Conservation (phyloP, 2,888 invertebrate genomes). For the Ferdinandea cuprea region DNA sequence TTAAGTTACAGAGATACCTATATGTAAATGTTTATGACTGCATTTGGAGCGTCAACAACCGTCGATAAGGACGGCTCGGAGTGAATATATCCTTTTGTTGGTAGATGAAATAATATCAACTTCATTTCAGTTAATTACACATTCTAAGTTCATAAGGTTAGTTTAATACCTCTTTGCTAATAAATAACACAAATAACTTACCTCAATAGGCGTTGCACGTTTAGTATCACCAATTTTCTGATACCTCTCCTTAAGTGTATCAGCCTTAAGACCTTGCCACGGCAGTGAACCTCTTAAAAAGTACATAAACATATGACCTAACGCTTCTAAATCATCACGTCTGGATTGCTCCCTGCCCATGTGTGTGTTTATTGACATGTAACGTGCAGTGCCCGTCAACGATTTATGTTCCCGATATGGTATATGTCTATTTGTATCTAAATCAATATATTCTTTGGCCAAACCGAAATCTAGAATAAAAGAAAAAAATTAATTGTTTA, state of each 20-base stretch:
- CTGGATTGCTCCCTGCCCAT: slow-evolving; percentile 99
- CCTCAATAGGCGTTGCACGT: slow-evolving; percentile 98
- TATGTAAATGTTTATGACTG: too few relatives aligned
- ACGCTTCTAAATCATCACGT: slow-evolving; percentile 99
- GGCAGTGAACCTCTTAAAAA: slow-evolving; percentile 99
- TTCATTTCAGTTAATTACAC: too few relatives aligned
- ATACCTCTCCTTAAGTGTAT: slow-evolving; percentile 99
- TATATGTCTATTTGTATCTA: slow-evolving; percentile 99
- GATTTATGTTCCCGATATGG: slow-evolving; percentile 99
- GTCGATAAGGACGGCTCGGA: too few relatives aligned
- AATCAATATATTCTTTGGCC: slow-evolving; percentile 99
- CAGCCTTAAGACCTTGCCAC: slow-evolving; percentile 99
- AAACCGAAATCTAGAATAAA: slow-evolving; percentile 97
- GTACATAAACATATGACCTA: slow-evolving; percentile 99
- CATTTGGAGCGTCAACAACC: too few relatives aligned
- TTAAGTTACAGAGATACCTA: too few relatives aligned
- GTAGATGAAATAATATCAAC: too few relatives aligned
- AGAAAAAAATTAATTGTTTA: slow-evolving; percentile 9
- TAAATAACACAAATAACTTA: slow-evolving; percentile 79
- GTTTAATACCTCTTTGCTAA: too few relatives aligned
- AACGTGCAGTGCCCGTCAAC: slow-evolving; percentile 99
- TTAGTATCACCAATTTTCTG: slow-evolving; percentile 99
- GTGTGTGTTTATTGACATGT: slow-evolving; percentile 99
- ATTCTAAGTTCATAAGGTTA: too few relatives aligned
- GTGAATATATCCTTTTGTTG: too few relatives aligned